Evolutionary conservation across 2,888 invertebrate species (phyloP).

Genomic region (Aproaerema taeniolella): DNA sequence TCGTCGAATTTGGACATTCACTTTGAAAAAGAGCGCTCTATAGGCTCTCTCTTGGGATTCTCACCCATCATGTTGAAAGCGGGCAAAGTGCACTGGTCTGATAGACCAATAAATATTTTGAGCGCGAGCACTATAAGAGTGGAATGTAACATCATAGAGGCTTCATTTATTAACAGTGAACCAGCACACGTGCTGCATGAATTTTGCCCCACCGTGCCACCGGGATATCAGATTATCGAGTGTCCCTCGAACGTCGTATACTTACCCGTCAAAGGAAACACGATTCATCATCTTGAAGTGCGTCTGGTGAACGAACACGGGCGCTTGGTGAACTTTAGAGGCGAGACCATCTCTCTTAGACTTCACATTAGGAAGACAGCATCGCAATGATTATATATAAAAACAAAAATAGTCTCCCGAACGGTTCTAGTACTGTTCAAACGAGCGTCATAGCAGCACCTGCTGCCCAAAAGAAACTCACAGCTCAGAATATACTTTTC

Average conservation of each 20-base stretch:
- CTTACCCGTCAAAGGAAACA: not conserved
- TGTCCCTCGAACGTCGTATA: not conserved
- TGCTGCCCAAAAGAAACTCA: too few relatives aligned
- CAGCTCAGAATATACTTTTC: too few relatives aligned
- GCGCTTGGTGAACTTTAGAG: not conserved
- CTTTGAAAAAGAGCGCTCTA: not conserved
- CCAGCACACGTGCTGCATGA: not conserved
- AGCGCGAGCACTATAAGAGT: not conserved
- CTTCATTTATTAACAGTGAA: not conserved
- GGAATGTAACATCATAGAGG: not conserved
- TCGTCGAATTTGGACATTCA: not conserved
- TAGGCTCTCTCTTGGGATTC: not conserved
- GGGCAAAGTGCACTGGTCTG: not conserved
- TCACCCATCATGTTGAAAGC: not conserved
- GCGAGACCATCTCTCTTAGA: not conserved
- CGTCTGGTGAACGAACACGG: not conserved
- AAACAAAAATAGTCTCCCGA: too few relatives aligned
- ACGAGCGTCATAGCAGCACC: too few relatives aligned
- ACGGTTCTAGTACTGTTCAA: too few relatives aligned
- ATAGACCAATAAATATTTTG: not conserved
- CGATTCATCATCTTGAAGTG: not conserved
- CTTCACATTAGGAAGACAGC: not conserved
- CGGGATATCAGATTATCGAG: not conserved
- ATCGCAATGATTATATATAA: constrained; percentile 4
- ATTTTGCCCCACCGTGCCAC: not conserved